Evolutionary conservation across 2,113 vertebrate species (phyloP).

Genomic region (Rhinichthys klamathensis): DNA sequence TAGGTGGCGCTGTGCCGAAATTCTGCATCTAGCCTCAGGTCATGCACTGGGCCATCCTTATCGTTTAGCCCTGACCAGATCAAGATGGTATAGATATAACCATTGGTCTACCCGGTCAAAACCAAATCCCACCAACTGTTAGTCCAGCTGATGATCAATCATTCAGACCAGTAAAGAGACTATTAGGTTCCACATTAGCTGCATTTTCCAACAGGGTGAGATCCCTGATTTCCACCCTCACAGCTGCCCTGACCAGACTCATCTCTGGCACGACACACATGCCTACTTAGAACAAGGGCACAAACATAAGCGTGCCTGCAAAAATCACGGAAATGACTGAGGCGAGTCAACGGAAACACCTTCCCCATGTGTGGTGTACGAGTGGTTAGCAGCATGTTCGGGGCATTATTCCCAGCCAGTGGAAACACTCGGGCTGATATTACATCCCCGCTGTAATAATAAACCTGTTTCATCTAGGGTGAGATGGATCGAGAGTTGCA

Average conservation of each 20-base stretch:
- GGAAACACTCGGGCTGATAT: slow-evolving; percentile 70
- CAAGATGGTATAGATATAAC: background rate
- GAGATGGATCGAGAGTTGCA: slow-evolving; percentile 64
- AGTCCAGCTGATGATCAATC: background rate
- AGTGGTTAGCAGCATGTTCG: slow-evolving; percentile 61
- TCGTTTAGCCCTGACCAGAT: background rate
- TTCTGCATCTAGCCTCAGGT: no score
- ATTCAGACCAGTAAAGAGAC: background rate
- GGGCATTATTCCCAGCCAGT: slow-evolving; percentile 65
- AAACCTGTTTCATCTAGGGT: slow-evolving; percentile 64
- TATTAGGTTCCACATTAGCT: slow-evolving; percentile 4
- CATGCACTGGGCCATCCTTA: background rate
- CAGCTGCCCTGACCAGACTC: slow-evolving; percentile 27
- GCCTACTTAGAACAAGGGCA: slow-evolving; percentile 47
- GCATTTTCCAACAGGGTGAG: slow-evolving; percentile 14
- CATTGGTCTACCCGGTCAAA: no score
- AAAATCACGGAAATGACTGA: slow-evolving; percentile 65
- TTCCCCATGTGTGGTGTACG: slow-evolving; percentile 42
- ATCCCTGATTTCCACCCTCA: slow-evolving; percentile 12
- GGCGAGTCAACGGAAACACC: slow-evolving; percentile 54
- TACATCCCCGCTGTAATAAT: slow-evolving; percentile 73
- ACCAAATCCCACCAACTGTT: background rate
- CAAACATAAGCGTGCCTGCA: slow-evolving; percentile 71
- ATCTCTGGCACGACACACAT: slow-evolving; percentile 13
- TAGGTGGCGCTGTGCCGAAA: no score